Evolutionary conservation across 2,888 invertebrate species (phyloP).

Genomic region (Idaea straminata): DNA sequence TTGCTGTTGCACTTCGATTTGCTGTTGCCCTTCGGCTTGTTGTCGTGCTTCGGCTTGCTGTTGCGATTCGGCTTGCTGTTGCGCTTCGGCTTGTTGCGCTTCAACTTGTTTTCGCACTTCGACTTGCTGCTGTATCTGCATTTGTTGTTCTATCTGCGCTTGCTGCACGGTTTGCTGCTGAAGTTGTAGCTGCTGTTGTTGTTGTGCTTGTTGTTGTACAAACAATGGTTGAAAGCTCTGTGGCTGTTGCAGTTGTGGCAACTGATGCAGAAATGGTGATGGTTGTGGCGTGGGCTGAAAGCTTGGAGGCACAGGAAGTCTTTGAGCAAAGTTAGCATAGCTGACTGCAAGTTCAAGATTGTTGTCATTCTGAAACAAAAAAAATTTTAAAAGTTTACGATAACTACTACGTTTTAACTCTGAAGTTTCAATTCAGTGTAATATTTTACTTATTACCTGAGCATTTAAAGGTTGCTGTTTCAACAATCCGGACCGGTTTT

Average conservation of each 20-base stretch:
- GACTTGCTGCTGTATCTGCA: background rate
- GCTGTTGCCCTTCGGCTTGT: no score
- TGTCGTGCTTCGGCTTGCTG: no score
- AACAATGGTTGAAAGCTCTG: conserved; percentile 10
- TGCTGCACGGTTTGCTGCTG: background rate
- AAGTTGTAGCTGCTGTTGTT: background rate
- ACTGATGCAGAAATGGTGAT: conserved; percentile 19
- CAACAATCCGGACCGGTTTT: background rate
- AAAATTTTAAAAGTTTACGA: conserved; percentile 3
- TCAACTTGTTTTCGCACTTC: background rate
- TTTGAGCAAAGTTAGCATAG: conserved; percentile 58
- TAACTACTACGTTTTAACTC: background rate
- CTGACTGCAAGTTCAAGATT: conserved; percentile 53
- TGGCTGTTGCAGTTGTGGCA: conserved; percentile 14
- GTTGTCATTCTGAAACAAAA: conserved; percentile 47
- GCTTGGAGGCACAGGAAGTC: conserved; percentile 32
- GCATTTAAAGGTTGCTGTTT: background rate
- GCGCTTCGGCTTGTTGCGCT: no score
- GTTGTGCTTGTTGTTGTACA: conserved; percentile 3
- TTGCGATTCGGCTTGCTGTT: no score
- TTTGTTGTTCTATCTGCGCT: background rate
- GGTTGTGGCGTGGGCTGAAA: conserved; percentile 21
- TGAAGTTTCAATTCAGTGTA: conserved; percentile 10
- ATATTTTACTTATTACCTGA: conserved; percentile 2
- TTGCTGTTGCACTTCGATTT: no score